These are phyloP conservation scores for Ypsolopha sequella DNA, from an alignment of 2,888 invertebrate species.

Conservation along the genomic window DNA sequence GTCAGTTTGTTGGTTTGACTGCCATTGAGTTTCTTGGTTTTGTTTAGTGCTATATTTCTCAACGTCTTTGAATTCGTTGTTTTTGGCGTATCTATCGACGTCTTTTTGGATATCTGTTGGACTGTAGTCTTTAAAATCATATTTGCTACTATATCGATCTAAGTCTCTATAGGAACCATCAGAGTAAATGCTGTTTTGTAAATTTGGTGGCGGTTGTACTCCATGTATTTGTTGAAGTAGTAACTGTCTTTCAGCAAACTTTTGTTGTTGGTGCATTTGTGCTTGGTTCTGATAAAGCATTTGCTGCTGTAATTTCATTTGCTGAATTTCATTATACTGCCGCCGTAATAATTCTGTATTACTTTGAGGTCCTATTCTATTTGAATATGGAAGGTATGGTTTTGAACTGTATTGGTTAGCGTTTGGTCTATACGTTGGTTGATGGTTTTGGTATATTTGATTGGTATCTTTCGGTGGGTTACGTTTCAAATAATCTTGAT, in stretches of 20 bases:
- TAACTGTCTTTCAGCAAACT: constrained; percentile 73
- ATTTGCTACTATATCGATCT: constrained; percentile 57
- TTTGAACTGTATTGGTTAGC: constrained; percentile 58
- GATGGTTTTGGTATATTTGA: constrained; percentile 70
- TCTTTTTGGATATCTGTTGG: constrained; percentile 53
- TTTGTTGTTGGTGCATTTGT: constrained; percentile 73
- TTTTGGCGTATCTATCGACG: constrained; percentile 46
- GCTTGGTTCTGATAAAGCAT: constrained; percentile 75
- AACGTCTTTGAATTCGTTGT: constrained; percentile 49
- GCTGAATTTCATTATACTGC: constrained; percentile 74
- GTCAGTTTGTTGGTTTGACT: constrained; percentile 40
- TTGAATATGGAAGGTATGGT: constrained; percentile 63
- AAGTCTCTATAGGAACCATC: constrained; percentile 59
- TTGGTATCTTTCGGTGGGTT: constrained; percentile 70
- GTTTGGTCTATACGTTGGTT: constrained; percentile 58
- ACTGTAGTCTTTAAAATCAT: constrained; percentile 52
- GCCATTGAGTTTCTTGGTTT: constrained; percentile 48
- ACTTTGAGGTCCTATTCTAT: constrained; percentile 65
- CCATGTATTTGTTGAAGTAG: constrained; percentile 73
- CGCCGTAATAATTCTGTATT: constrained; percentile 71
- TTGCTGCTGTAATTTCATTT: constrained; percentile 75
- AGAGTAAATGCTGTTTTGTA: constrained; percentile 62
- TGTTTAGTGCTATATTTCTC: constrained; percentile 49
- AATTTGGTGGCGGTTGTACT: constrained; percentile 60
- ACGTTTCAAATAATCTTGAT: constrained; percentile 67